Evolutionary conservation across 2,888 invertebrate species (phyloP), one percentile per base, ranked within the genome.

Genomic region (Cheilosia grossa): DNA sequence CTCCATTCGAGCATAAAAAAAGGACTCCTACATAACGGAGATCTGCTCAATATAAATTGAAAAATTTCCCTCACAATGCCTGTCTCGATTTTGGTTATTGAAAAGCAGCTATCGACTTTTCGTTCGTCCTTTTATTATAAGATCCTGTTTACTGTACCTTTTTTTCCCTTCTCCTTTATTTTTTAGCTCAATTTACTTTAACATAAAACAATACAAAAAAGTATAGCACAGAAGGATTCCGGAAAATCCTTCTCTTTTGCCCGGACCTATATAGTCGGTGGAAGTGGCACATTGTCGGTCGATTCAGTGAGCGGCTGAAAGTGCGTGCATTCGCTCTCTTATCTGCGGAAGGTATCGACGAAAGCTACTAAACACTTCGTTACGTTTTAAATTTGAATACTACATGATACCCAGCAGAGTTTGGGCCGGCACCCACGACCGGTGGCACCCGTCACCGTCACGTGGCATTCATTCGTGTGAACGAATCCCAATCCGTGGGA

Each of bases 311-410:
- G n/a, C 24, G 15, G 9, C 47, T 19, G 33, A 19, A 75, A 67
- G 59, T 67, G 66, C 64, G 74, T 64, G 74, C 67, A 66, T 47
- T 66, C 64, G 30, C 53, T 6, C 69, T 40, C 58, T 67, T 69
- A 69, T 59, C 77, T 37, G 53, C 42, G 73, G 44, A 73, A 80
- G 66, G 66, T 80, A 80, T 73, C 66, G 67, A 80, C 73, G 54
- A 61, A 80, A 66, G 79, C 79, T 80, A 80, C 73, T 80, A 73
- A 80, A 80, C 79, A 80, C 79, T 80, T 61, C 66, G 79, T 73
- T 66, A 66, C 73, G 54, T 80, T 80, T 73, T 49, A 79, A 66
- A 80, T 80, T 80, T 80, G 66, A 80, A 72, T 79, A 79, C 70
- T 24, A 37, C 54, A 67, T 42, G 75, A 40, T 49, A 58, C 27